Evolutionary conservation across 2,113 vertebrate species (phyloP), one percentile per base, ranked within the genome.

Genomic region (Indicator maculatus): DNA sequence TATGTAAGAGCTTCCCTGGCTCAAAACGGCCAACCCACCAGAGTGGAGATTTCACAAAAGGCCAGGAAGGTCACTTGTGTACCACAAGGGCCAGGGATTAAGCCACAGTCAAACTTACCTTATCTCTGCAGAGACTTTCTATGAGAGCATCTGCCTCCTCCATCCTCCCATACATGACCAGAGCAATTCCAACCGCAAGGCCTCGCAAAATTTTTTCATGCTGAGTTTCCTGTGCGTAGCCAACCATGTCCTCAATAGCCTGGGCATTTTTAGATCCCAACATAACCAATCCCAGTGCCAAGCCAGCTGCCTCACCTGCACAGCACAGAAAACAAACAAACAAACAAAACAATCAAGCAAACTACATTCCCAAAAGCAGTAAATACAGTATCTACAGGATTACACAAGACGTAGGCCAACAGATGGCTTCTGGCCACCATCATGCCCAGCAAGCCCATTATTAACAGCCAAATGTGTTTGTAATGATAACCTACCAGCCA

Each of bases 241-340:
- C 99, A 23, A 99, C 99, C 99, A 99, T 99, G 96, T 99, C 99
- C 95, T 99, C 99, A 39, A 99, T 99, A 38, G 99, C 99, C 97
- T 99, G 99, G 55, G 99, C 99, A 3, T 99, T 99, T 97, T 99
- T 99, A 65, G 99, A 99, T 81, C 99, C 99, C 93, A 99, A 78
- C 99, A 99, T 99, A 91, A 99, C 99, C 64, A 99, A 97, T 26
- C 99, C 99, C 67, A 99, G 96, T 31, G 99, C 99, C 88, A 99
- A 94, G 39, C 99, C 99, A 36, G 99, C 99, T 80, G 99, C 99
- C 96, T 99, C 99, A 93, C 99, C 99, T 99, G 93, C 18, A 59
- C 20, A 89, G 39, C 38, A 82, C 30, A 78, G 28, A 31, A 38
- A 72, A 87, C 93, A 50, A 93, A 45, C 19, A 61, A 33, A 72